Evolutionary conservation across 2,113 vertebrate species (phyloP).

Genomic region (Podarcis raffonei): DNA sequence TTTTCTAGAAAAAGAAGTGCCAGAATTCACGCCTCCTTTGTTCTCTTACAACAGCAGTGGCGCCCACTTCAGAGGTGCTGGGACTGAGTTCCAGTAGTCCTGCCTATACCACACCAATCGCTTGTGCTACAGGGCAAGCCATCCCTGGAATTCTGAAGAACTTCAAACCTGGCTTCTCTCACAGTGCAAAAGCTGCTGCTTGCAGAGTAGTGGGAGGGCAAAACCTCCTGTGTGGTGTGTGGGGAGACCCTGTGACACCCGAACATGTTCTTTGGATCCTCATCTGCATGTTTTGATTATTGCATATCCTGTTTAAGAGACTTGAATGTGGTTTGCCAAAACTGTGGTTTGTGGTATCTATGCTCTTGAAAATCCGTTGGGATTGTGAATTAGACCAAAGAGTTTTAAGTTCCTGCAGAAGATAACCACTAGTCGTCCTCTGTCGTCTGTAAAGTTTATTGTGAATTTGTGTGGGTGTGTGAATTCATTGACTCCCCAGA

Average conservation of each 20-base stretch:
- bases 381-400: not conserved
- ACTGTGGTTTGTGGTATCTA: not conserved
- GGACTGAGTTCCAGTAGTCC: too few species aligned
- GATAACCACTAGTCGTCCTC: not conserved
- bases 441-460: not conserved
- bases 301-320: not conserved
- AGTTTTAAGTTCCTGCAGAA: not conserved
- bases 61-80: too few species aligned
- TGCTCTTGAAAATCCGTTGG: not conserved
- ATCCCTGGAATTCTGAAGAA: not conserved
- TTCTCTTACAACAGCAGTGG: too few species aligned
- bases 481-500: conserved; percentile 27
- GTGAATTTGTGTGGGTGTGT: not conserved
- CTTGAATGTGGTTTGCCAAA: not conserved
- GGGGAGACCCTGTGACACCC: not conserved
- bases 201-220: too few species aligned
- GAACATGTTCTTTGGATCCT: not conserved
- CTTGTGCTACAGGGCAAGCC: not conserved
- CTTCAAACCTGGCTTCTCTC: not conserved
- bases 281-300: not conserved
- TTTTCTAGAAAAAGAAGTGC: not conserved
- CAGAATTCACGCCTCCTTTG: too few species aligned
- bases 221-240: not conserved
- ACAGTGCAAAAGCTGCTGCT: not conserved
- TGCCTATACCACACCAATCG: too few species aligned